phyloP scores from a whole-genome alignment of 30 jellyfish, hydroid and myxozoan species.

The Turritopsis rubra region DNA sequence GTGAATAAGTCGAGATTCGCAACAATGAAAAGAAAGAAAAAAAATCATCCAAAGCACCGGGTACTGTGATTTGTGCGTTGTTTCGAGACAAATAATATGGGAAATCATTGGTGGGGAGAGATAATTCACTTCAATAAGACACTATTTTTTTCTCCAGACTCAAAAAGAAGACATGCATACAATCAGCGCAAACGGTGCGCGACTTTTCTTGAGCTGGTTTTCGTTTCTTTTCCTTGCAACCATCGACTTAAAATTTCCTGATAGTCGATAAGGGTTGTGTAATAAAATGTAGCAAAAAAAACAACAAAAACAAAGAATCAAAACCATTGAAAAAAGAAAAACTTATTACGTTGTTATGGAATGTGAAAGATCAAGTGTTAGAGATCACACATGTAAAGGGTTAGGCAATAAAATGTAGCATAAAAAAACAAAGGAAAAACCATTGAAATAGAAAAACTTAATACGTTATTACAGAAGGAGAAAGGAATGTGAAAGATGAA shows the following conservation, averaged over 20 bases:
- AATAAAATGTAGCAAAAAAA: neutral
- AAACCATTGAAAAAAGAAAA: neutral
- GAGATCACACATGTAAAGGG: neutral
- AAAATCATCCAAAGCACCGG: neutral
- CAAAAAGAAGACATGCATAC: neutral
- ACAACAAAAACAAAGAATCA: neutral
- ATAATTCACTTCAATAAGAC: neutral
- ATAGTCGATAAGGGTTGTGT: neutral
- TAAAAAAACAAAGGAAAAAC: neutral
- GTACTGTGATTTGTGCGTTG: neutral
- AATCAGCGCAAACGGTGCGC: neutral
- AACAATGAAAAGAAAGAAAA: no score
- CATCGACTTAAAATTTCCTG: neutral
- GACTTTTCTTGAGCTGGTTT: neutral
- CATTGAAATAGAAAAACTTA: neutral
- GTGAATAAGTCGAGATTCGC: no score
- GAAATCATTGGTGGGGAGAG: neutral
- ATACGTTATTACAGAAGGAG: neutral
- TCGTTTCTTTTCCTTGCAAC: neutral
- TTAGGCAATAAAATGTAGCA: neutral
- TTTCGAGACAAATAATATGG: neutral
- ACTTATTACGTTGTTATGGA: neutral
- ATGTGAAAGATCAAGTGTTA: neutral
- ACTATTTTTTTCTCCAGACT: neutral
- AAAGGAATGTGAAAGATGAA: neutral